phyloP scores from a whole-genome alignment of 2,113 vertebrate species.

The Leucopsar rothschildi region DNA sequence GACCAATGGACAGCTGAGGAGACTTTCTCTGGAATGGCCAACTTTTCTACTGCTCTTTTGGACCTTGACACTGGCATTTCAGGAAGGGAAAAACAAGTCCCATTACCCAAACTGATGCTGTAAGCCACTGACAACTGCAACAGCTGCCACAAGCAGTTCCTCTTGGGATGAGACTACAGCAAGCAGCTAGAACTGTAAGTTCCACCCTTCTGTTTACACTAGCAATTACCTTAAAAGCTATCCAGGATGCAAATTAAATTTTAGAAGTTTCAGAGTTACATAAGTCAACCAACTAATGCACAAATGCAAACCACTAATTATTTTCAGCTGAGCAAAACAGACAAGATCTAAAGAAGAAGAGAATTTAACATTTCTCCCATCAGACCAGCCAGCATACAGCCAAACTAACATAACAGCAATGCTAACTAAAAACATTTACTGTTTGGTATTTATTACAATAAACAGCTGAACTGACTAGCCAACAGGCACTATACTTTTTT shows the following conservation, averaged over 20 bases:
- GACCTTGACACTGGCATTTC: neutral
- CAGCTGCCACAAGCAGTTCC: neutral
- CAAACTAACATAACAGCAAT: neutral
- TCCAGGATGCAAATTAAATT: neutral
- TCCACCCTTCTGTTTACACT: neutral
- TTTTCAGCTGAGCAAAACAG: neutral
- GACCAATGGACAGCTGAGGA: neutral
- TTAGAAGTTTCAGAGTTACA: neutral
- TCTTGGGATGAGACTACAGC: neutral
- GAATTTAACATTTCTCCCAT: neutral
- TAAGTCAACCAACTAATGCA: neutral
- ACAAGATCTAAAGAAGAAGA: neutral
- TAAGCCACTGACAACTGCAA: neutral
- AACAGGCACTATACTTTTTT: neutral
- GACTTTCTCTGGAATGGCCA: neutral
- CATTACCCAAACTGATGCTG: neutral
- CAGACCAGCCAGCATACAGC: neutral
- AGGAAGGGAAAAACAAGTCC: neutral
- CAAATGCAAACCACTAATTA: neutral
- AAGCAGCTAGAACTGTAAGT: neutral
- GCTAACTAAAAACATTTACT: neutral
- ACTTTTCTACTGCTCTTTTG: neutral
- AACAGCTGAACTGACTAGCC: neutral
- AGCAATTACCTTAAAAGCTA: neutral
- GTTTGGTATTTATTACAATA: neutral